phyloP scores from a whole-genome alignment of 37 sponge, comb jelly and placozoan species.

The Diacarnus erythraeanus region DNA sequence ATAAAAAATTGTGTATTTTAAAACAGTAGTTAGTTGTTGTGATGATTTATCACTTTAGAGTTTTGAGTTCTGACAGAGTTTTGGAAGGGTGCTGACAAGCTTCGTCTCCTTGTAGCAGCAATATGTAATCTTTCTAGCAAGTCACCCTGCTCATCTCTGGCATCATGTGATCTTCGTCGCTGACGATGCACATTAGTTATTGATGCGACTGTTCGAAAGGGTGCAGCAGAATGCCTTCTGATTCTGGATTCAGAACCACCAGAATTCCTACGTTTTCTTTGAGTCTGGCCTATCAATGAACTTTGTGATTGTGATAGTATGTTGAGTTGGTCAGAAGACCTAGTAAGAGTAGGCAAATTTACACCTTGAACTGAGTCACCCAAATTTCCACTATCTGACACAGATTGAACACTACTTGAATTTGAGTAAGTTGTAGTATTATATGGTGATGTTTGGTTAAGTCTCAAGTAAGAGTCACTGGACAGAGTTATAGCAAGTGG shows the following conservation, averaged over 20 bases:
- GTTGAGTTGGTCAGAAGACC: neutral
- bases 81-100: neutral
- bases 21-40: too few relatives aligned
- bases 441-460: too few relatives aligned
- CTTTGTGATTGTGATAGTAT: too few relatives aligned
- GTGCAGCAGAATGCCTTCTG: conserved; percentile 17
- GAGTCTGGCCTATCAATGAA: conserved; percentile 5
- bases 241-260: conserved; percentile 20
- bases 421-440: too few relatives aligned
- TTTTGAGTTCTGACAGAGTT: neutral
- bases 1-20: too few relatives aligned
- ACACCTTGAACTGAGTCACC: neutral
- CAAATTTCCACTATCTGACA: too few relatives aligned
- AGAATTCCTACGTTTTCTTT: conserved; percentile 32
- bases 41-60: too few relatives aligned
- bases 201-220: neutral
- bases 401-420: too few relatives aligned
- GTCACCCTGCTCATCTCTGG: conserved; percentile 23
- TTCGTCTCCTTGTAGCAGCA: conserved; percentile 15
- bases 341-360: neutral
- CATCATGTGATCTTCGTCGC: conserved; percentile 42
- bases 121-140: conserved; percentile 20
- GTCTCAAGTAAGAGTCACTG: too few relatives aligned
- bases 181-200: neutral
- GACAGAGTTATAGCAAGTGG: too few relatives aligned